Evolutionary conservation across 2,113 vertebrate species (phyloP), one percentile per base, ranked within the genome.

Genomic region (Macroglossus sobrinus): DNA sequence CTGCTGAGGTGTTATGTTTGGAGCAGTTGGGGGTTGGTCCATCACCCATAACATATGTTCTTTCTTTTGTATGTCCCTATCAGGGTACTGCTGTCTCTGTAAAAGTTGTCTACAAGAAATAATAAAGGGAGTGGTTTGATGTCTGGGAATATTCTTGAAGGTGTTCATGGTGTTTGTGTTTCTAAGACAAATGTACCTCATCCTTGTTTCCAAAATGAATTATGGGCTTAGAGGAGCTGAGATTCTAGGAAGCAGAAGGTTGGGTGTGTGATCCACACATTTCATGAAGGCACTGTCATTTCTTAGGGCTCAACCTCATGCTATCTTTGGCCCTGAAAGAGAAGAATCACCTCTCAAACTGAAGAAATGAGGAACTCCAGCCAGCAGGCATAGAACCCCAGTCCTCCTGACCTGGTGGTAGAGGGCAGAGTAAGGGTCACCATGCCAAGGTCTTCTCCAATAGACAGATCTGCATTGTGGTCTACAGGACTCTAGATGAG

Each of bases 211-310:
- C 66, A 50, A 33, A 96, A 15, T 59, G 64, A 84, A n/a, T 3
- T 28, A 10, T 75, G 53, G 38, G 38, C 43, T 97, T 90, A 10
- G 75, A 90, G 59, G 82, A 61, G 35, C 21, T 26, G 59, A 92
- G 75, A 40, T 10, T 10, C 8, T 16, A 35, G 68, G 43, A 53
- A 16, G 15, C 15, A 59, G 72, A 64, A 69, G 57, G 35, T 40
- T 35, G 35, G 12, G 21, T 26, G 0, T 53, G 22, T 26, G 43
- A 59, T 26, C 21, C 28, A 55, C 5, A 85, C 14, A 13, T 84
- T 1, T 0, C 38, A 24, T 0, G 28, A 53, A 57, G 55, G 16
- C 12, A n/a, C 2, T 6, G 4, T n/a, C 50, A 84, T 19, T 5
- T 18, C 12, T 26, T 78, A 9, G 66, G 59, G 7, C 12, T 43